Conservation (phyloP, 2,797 vertebrate genomes). For the Dicrostonyx torquatus region DNA sequence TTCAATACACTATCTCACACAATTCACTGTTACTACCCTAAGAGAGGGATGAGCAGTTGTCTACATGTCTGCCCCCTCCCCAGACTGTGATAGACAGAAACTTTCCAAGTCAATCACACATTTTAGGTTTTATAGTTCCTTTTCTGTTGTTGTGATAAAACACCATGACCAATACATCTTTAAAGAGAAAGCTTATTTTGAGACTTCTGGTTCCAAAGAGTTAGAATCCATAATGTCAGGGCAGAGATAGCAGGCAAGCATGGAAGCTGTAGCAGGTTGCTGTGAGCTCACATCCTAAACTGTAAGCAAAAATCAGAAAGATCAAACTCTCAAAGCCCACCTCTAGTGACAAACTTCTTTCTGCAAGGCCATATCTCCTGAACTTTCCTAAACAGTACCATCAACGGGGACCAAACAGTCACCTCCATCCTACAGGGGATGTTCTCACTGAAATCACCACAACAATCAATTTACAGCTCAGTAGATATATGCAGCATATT, state of each 20-base stretch:
- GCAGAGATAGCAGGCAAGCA: too few relatives aligned
- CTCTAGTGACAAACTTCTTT: background rate
- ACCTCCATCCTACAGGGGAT: background rate
- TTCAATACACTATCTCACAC: background rate
- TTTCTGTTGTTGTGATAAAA: background rate
- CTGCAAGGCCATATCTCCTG: background rate
- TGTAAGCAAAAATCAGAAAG: background rate
- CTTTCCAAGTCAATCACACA: background rate
- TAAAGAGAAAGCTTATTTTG: background rate
- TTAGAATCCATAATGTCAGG: background rate
- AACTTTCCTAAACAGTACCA: background rate
- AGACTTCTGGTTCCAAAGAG: background rate
- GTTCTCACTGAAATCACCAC: background rate
- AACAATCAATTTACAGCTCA: background rate
- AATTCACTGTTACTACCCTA: background rate
- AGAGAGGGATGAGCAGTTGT: background rate
- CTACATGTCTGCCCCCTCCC: background rate
- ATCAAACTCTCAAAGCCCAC: background rate
- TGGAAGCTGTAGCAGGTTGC: background rate
- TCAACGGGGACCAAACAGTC: background rate
- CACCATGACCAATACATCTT: background rate
- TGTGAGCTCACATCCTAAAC: background rate
- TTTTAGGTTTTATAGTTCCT: slow-evolving; percentile 10
- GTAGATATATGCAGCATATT: background rate
- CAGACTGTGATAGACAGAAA: background rate